Evolutionary conservation across 2,113 vertebrate species (phyloP).

Genomic region (Aleadryas rufinucha): DNA sequence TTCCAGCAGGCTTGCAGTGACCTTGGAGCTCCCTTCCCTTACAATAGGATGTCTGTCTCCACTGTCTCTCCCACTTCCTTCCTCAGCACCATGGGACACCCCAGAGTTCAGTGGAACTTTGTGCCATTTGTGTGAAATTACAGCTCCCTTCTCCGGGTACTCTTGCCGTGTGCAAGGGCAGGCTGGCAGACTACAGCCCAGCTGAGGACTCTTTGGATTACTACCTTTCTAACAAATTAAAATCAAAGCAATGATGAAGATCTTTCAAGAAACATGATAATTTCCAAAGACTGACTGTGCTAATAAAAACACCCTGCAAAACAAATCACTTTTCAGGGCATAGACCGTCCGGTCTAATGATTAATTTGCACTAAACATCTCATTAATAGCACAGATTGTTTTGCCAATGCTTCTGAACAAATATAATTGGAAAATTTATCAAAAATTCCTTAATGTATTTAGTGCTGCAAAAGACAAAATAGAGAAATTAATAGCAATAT

Average conservation of each 20-base stretch:
- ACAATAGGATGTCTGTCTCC: not conserved
- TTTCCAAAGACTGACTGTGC: not conserved
- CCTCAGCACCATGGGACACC: not conserved
- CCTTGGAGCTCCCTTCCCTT: not conserved
- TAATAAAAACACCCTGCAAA: constrained; percentile 9
- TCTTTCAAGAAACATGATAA: not conserved
- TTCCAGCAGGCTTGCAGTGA: not conserved
- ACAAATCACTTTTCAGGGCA: not conserved
- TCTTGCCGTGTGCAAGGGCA: not conserved
- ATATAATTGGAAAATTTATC: constrained; percentile 60
- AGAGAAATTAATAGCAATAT: not conserved
- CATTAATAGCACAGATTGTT: constrained; percentile 61
- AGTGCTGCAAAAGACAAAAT: constrained; percentile 8
- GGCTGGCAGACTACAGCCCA: not conserved
- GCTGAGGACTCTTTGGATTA: not conserved
- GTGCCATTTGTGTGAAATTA: not conserved
- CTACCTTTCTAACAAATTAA: not conserved
- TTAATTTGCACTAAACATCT: constrained; percentile 49
- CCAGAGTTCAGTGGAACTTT: not conserved
- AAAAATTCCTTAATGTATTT: constrained; percentile 43
- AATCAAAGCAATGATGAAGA: not conserved
- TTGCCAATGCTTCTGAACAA: constrained; percentile 47
- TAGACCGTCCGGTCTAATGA: constrained; percentile 13
- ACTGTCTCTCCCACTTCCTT: not conserved
- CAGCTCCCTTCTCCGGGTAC: not conserved